Evolutionary conservation across 2,888 invertebrate species (phyloP).

Genomic region (Platycheirus albimanus): DNA sequence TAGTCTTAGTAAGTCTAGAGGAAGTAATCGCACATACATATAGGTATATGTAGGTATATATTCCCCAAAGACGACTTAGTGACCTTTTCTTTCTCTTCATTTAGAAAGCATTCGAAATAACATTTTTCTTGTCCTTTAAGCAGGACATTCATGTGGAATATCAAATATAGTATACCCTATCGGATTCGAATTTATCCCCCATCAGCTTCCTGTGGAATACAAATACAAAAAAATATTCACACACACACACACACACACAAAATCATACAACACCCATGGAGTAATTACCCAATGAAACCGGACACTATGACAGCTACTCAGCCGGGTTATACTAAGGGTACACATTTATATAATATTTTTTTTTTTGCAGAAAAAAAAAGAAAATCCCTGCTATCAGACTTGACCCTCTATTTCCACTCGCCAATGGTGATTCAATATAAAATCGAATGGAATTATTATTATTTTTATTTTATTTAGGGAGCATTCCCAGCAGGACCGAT

Average conservation of each 20-base stretch:
- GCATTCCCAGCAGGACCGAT: conserved; percentile 45
- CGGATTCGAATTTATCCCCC: conserved; percentile 34
- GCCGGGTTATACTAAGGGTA: conserved; percentile 41
- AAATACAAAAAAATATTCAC: too few relatives aligned
- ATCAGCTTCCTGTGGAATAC: conserved; percentile 11
- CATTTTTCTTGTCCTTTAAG: conserved; percentile 13
- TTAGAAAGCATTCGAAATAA: conserved; percentile 13
- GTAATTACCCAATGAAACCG: conserved; percentile 69
- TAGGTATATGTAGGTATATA: too few relatives aligned
- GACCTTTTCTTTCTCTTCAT: conserved; percentile 26
- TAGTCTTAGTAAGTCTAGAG: conserved; percentile 29
- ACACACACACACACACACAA: background rate
- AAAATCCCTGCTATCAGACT: conserved; percentile 53
- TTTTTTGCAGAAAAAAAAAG: conserved; percentile 22
- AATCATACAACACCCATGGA: background rate
- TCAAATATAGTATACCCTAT: conserved; percentile 6
- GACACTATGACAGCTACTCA: conserved; percentile 69
- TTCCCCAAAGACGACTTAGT: conserved; percentile 41
- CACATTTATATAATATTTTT: conserved; percentile 4
- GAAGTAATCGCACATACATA: conserved; percentile 20
- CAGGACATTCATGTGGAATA: conserved; percentile 11
- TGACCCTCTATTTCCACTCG: conserved; percentile 4
- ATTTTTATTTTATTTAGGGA: conserved; percentile 64
- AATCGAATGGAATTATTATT: conserved; percentile 68
- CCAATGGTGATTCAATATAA: conserved; percentile 65